A percentile compares a stretch with the other conserved stretches of the same genome.
phyloP scores from a whole-genome alignment of 1,140 invertebrate genomes.

The Oreohelix idahoensis region DNA sequence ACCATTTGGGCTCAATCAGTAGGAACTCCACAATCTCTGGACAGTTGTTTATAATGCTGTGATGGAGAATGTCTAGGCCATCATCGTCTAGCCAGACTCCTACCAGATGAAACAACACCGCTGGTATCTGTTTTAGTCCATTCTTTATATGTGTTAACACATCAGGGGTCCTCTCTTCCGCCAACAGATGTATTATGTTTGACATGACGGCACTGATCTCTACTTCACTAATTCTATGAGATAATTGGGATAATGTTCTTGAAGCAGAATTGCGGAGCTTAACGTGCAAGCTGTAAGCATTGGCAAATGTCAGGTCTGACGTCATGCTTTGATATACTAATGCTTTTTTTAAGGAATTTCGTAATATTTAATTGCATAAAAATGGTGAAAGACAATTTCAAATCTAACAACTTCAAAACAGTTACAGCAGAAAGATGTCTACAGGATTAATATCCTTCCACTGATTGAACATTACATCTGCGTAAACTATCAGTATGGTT shows the following conservation, averaged over 20 bases:
- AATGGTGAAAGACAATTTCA: no score
- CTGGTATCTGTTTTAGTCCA: neutral
- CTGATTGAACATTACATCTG: no score
- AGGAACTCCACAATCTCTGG: slow-evolving; percentile 23
- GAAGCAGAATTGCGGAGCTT: neutral
- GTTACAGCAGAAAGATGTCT: no score
- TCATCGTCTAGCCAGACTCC: slow-evolving; percentile 6
- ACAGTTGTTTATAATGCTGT: slow-evolving; percentile 27
- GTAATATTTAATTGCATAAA: no score
- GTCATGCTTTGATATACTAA: no score
- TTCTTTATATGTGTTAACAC: neutral
- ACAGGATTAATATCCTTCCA: no score
- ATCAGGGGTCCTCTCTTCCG: neutral
- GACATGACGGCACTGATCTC: neutral
- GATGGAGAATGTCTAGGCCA: slow-evolving; percentile 20
- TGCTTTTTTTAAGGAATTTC: no score
- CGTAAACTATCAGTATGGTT: no score
- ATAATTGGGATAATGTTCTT: neutral
- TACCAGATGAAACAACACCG: neutral
- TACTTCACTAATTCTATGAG: neutral
- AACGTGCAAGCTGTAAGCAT: neutral
- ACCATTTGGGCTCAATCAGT: neutral
- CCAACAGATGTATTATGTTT: neutral
- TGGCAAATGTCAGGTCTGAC: neutral
- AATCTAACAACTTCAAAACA: no score